Conservation (phyloP, 2,888 invertebrate species). For the Patella caerulea region DNA sequence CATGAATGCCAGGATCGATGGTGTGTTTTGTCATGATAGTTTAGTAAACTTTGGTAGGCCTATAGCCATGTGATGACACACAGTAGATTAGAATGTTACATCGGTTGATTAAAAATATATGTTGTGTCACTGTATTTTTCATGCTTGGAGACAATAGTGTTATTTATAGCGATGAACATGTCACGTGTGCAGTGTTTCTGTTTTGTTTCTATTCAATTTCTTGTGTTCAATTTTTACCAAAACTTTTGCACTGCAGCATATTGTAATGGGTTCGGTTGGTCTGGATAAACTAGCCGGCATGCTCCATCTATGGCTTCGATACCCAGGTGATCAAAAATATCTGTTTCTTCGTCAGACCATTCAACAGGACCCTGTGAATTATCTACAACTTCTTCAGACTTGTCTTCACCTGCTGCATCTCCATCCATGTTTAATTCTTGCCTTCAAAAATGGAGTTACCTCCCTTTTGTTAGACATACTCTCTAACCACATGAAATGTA, state of each 20-base stretch:
- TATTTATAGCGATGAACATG: neutral
- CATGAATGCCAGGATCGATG: no score
- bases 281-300: conserved; percentile 83
- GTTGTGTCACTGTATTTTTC: neutral
- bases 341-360: conserved; percentile 32
- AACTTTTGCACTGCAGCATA: conserved; percentile 89
- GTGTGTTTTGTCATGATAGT: no score
- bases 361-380: conserved; percentile 23
- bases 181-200: no score
- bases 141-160: neutral
- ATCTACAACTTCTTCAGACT: conserved; percentile 17
- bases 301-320: conserved; percentile 82
- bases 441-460: neutral
- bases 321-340: conserved; percentile 73
- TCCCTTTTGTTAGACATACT: neutral
- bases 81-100: no score
- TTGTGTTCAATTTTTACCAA: conserved; percentile 77
- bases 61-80: no score
- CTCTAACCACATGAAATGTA: neutral
- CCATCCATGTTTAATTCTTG: conserved; percentile 23
- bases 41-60: no score
- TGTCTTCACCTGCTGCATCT: conserved; percentile 20
- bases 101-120: no score
- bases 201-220: no score
- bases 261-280: conserved; percentile 92